Base-by-base conservation (phyloP, 2,797 vertebrate genomes). In the Paratrypauchen microcephalus region DNA sequence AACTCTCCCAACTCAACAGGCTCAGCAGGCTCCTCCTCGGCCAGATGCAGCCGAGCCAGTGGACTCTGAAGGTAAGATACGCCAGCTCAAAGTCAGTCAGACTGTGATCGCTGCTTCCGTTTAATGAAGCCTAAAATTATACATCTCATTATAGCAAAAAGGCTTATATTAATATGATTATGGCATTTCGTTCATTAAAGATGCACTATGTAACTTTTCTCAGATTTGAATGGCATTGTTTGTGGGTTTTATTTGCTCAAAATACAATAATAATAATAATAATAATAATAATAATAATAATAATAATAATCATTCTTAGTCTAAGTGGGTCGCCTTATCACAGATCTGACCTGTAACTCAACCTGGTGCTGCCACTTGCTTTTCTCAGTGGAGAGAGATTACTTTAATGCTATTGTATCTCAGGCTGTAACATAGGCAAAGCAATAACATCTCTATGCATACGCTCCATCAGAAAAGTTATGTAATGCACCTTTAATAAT, bases 1-100 rank as follows among this genome's bases (percentile, higher is more conserved):
- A 64, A 68, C 55, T 39, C 85, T 80, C 28, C 81, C 71, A 63
- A 67, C 48, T 36, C 86, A 79, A 39, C 83, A 72, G 71, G 71
- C 68, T 47, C 83, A 72, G 71, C 83, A 72, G 71, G 71, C 68
- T 47, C n/a, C 68, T 41, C 16, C 66, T 64, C 89, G 61, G 66
- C 81, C 72, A 61, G 24, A 81, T 60, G 65, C 71, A 18, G 63
- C 84, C 24, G 83, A 84, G n/a, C 52, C 56, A 3, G 75, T 76
- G 77, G 86, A 89, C 23, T 70, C 88, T 24, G 73, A 65, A 88
- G 91, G 91, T 90, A 84, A 6, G 60, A 6, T 28, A 26, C n/a
- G 4, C n/a, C n/a, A n/a, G 54, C 21, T 55, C 11, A 11, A 55
- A 24, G 21, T 23, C 54, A 24, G 15, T 8, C 9, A 30, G 9